Evolutionary conservation across 2,797 vertebrate genomes (phyloP), one percentile per base, ranked within the genome.

Genomic region (Crocodylus rhombifer): DNA sequence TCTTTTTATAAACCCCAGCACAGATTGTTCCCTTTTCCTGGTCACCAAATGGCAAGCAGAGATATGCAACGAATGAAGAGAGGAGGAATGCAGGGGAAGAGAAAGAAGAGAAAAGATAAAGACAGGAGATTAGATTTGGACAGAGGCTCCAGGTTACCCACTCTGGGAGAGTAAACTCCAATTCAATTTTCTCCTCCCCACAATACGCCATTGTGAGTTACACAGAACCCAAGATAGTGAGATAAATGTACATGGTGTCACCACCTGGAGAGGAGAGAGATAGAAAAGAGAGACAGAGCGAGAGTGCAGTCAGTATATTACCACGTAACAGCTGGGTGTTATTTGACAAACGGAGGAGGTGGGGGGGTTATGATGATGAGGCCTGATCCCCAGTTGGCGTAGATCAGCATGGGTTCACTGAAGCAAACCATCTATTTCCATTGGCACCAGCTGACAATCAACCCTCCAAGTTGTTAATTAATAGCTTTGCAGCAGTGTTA

Each of bases 171-270:
- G 84, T 95, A 94, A 87, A 79, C 80, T 94, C 76, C 92, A 96
- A 97, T 97, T 97, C 96, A 97, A 97, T 91, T 94, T 86, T 91
- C 78, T 93, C 92, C 95, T 89, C 85, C 73, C 94, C 63, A 76
- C 91, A 96, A 96, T 93, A 42, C 51, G 42, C 77, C n/a, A 28
- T 14, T 25, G 87, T 82, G 89, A 75, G 83, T 96, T 93, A 88
- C 30, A 55, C 2, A 71, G 82, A 11, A 55, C 88, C 92, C n/a
- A 2, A 95, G 95, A 79, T 92, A 79, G 1, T 58, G 89, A 1
- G 84, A 95, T 87, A 88, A 84, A 84, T 16, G 71, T 12, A 51
- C 56, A 63, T 36, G 62, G 5, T 3, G 58, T 60, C 78, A 18
- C 62, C 26, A 64, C 2, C 60, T 81, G 71, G 71, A 89, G 69